Percentiles rank a stretch among this genome's conserved stretches.
Conservation (phyloP, 2,113 vertebrate species). For the Paratilapia polleni region DNA sequence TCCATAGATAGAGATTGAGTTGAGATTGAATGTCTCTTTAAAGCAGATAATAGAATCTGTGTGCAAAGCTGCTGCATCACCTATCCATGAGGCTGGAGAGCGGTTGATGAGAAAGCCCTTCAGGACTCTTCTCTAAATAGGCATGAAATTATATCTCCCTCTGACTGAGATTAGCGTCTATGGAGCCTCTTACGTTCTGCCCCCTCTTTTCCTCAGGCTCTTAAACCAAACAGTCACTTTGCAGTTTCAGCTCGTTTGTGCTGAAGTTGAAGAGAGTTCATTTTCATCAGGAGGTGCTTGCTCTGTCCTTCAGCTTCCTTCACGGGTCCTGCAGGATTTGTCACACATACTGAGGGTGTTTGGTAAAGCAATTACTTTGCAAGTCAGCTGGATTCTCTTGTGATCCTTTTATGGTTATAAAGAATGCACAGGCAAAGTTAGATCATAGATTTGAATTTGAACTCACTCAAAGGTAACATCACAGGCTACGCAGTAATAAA, state of each 20-base stretch:
- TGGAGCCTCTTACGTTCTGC: conserved; percentile 66
- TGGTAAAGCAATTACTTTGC: conserved; percentile 36
- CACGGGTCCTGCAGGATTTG: conserved; percentile 61
- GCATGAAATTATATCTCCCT: conserved; percentile 86
- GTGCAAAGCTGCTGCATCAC: conserved; percentile 78
- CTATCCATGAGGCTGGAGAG: conserved; percentile 77
- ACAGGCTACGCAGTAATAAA: background rate
- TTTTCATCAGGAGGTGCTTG: conserved; percentile 73
- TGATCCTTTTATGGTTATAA: conserved; percentile 4
- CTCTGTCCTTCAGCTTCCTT: conserved; percentile 58
- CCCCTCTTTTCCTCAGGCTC: conserved; percentile 77
- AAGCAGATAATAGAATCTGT: conserved; percentile 73
- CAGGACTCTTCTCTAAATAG: conserved; percentile 84
- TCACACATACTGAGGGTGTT: conserved; percentile 59
- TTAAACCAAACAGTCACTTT: conserved; percentile 78
- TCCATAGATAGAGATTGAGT: conserved; percentile 54
- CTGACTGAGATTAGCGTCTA: conserved; percentile 82
- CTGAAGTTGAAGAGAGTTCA: conserved; percentile 82
- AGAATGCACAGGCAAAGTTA: background rate
- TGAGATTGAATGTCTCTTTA: conserved; percentile 71
- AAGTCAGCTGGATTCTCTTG: conserved; percentile 2
- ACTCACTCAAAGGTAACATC: background rate
- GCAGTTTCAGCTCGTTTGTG: conserved; percentile 81
- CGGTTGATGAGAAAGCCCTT: conserved; percentile 80
- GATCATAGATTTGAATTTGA: conserved; percentile 4